A percentile compares a stretch with the other conserved stretches of the same genome.
These are phyloP conservation scores for Ceyx melanurus DNA, from an alignment of 2,113 vertebrate genomes.

Conservation along the genomic window DNA sequence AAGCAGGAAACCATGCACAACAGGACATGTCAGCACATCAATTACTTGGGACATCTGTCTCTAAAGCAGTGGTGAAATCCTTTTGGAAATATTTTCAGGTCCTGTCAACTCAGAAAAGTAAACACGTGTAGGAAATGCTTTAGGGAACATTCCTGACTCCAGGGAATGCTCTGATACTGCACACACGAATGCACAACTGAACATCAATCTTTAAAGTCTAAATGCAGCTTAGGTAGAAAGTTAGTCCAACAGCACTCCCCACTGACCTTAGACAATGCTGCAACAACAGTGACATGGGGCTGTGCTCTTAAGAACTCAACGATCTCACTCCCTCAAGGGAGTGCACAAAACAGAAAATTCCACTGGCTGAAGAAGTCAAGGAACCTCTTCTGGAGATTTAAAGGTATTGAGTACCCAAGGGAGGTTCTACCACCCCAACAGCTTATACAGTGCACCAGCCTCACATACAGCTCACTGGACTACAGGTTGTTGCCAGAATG, in stretches of 20 bases:
- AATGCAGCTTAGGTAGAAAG: not conserved
- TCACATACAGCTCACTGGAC: not conserved
- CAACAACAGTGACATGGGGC: not conserved
- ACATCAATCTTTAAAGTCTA: not conserved
- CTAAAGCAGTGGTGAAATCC: not conserved
- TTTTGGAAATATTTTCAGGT: not conserved
- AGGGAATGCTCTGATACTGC: not conserved
- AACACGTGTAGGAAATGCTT: not conserved
- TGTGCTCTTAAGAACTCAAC: not conserved
- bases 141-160: not conserved
- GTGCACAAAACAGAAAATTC: not conserved
- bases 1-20: not conserved
- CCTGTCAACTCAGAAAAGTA: not conserved
- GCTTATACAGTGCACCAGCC: not conserved
- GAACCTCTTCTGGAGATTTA: not conserved
- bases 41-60: not conserved
- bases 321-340: not conserved
- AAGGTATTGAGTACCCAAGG: not conserved
- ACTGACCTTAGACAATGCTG: not conserved
- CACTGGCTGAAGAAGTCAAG: not conserved
- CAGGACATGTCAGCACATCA: not conserved
- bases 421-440: not conserved
- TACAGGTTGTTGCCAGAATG: not conserved
- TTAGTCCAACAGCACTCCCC: slow-evolving; percentile 40
- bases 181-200: not conserved